A percentile compares a stretch with the other conserved stretches of the same genome.
phyloP scores from a whole-genome alignment of 1,140 invertebrate species.

The Drosophila prosaltans region DNA sequence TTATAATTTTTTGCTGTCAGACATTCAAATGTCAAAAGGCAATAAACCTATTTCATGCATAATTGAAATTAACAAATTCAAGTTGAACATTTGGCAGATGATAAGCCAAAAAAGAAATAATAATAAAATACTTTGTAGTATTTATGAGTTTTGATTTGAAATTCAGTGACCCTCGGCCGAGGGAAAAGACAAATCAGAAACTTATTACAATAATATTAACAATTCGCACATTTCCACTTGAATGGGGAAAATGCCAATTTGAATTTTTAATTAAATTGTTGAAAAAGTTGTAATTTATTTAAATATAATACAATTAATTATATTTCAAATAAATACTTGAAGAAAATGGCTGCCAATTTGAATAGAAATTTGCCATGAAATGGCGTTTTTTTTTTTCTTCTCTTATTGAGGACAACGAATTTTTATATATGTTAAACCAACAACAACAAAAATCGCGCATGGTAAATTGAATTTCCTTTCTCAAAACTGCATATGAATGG shows the following conservation, averaged over 20 bases:
- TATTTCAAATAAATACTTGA: conserved; percentile 35
- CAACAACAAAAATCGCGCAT: conserved; percentile 29
- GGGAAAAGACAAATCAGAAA: conserved; percentile 48
- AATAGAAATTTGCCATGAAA: conserved; percentile 83
- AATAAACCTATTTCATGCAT: conserved; percentile 76
- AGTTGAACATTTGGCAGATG: conserved; percentile 48
- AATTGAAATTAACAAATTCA: conserved; percentile 79
- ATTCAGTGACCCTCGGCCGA: conserved; percentile 38
- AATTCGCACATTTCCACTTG: conserved; percentile 69
- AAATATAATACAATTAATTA: conserved; percentile 35
- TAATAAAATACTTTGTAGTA: conserved; percentile 64
- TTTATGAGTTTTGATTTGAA: conserved; percentile 46
- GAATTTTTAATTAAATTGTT: conserved; percentile 52
- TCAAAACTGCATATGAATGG: conserved; percentile 41
- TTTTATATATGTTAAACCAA: conserved; percentile 31
- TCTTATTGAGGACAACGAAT: conserved; percentile 63
- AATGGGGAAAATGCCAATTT: conserved; percentile 49
- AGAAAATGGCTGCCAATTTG: conserved; percentile 61
- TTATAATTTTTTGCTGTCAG: conserved; percentile 28
- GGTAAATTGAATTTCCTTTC: conserved; percentile 73
- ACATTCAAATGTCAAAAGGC: conserved; percentile 67
- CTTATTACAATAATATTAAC: conserved; percentile 28
- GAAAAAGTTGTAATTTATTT: conserved; percentile 20
- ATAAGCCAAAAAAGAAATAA: conserved; percentile 31
- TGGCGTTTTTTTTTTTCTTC: conserved; percentile 46